Evolutionary conservation across 2,113 vertebrate species (phyloP), one percentile per base, ranked within the genome.

Genomic region (Sardina pilchardus): DNA sequence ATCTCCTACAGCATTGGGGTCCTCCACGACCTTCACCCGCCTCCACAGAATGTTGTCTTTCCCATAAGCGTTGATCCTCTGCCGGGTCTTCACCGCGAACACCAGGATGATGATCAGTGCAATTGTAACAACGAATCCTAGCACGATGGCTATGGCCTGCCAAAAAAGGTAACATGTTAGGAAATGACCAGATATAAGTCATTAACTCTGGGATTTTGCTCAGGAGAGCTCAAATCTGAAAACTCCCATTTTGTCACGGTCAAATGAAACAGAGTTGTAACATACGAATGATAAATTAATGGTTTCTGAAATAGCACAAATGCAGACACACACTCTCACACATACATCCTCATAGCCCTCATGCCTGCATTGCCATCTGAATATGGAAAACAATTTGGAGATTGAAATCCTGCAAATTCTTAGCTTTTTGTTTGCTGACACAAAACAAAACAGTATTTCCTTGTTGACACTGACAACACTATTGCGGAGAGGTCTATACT

Each of bases 21-120:
- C 95, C 36, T 93, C 86, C 0, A 93, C 36, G 6, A 93, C 2
- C 87, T 91, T 95, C 83, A 94, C 93, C 19, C 89, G 95, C 87
- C 93, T 95, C 97, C 97, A 98, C 84, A 98, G 56, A 87, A 98
- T 95, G 92, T 97, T 97, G 59, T 91, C 93, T 89, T 98, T 97
- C n/a, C 96, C 96, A 81, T 90, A 95, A n/a, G 4, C 19, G 16
- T 78, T 63, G 56, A 98, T 97, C 85, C 95, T 97, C 91, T 94
- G 90, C 75, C 97, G 94, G 0, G 96, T 98, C 91, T 95, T 97
- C 85, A 97, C 91, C 2, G 97, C 96, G 88, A 98, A 98, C 87
- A 96, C 96, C 87, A 98, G 93, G 81, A 97, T 96, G 91, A 98
- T 92, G 90, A 96, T 94, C 84, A 98, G 94, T 80, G 95, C 96